phyloP scores from a whole-genome alignment of 2,888 invertebrate genomes.

The Plebejus melissa region DNA sequence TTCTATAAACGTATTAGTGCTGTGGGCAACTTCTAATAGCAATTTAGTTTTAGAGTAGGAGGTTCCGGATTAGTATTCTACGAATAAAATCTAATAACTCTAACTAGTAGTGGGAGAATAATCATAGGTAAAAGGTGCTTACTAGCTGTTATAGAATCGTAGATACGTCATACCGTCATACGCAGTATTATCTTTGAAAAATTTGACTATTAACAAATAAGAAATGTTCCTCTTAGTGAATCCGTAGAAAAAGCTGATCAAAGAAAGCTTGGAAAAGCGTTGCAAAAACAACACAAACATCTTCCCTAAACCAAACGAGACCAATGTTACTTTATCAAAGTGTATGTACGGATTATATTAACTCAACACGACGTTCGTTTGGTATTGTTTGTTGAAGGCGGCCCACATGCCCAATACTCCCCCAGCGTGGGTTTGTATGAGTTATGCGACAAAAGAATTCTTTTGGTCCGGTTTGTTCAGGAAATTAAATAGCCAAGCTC shows the following conservation, averaged over 20 bases:
- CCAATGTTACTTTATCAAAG: conserved; percentile 18
- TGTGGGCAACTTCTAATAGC: conserved; percentile 13
- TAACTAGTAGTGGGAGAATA: no score
- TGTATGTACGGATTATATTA: conserved; percentile 18
- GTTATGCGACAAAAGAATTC: conserved; percentile 48
- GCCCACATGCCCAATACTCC: conserved; percentile 41
- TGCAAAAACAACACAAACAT: conserved; percentile 10
- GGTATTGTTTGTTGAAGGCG: conserved; percentile 52
- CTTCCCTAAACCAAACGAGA: background rate
- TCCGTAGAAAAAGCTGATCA: no score
- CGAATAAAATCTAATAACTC: background rate
- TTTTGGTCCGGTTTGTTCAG: conserved; percentile 32
- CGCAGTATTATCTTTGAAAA: no score
- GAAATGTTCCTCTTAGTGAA: no score
- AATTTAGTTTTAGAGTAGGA: conserved; percentile 1
- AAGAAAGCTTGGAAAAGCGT: background rate
- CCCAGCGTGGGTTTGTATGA: conserved; percentile 12
- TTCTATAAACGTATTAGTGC: conserved; percentile 13
- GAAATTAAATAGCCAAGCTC: conserved; percentile 12
- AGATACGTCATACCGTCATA: no score
- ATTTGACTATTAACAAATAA: no score
- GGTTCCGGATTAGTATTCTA: background rate
- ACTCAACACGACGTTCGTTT: conserved; percentile 32
- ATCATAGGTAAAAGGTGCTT: no score
- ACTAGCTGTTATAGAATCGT: no score